A percentile compares a stretch with the other conserved stretches of the same genome.
These are phyloP conservation scores for Muntiacus muntjak DNA, from an alignment of 2,113 vertebrate species.

Conservation along the genomic window DNA sequence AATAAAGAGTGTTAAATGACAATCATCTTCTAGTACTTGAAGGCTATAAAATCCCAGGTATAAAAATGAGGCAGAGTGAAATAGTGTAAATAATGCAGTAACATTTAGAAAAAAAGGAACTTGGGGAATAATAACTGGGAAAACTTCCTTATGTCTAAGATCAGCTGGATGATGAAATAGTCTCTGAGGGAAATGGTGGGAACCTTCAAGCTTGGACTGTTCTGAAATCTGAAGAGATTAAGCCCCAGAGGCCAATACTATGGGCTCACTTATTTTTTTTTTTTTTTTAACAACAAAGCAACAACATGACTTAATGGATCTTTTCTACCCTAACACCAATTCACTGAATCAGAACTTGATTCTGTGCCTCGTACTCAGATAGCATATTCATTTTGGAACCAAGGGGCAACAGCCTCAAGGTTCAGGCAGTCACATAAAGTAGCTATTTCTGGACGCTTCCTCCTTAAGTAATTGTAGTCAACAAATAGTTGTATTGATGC, in stretches of 20 bases:
- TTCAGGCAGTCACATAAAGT: not conserved
- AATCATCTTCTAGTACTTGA: not conserved
- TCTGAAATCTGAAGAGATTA: conserved; percentile 7
- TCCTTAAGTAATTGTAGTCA: not conserved
- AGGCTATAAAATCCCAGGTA: conserved; percentile 26
- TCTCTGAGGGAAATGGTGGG: not conserved
- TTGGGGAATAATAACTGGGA: conserved; percentile 47
- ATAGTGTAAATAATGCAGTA: conserved; percentile 21
- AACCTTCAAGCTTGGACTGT: not conserved
- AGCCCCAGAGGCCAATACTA: not conserved
- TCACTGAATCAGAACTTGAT: conserved; percentile 37
- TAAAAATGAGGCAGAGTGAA: conserved; percentile 34
- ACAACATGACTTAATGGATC: not conserved
- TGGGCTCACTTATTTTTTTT: not conserved
- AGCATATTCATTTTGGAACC: conserved; percentile 18
- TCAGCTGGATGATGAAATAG: conserved; percentile 27
- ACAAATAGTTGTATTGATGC: not conserved
- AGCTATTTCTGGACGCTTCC: conserved; percentile 30
- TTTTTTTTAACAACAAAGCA: conserved; percentile 5
- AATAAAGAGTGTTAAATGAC: conserved; percentile 27
- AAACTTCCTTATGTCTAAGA: conserved; percentile 33
- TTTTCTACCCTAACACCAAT: conserved; percentile 3
- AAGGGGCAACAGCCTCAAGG: not conserved
- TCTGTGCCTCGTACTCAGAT: not conserved
- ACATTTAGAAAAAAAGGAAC: conserved; percentile 2